These are phyloP conservation scores for Tachyglossus aculeatus DNA, from an alignment of 2,797 vertebrate genomes.

Conservation along the genomic window DNA sequence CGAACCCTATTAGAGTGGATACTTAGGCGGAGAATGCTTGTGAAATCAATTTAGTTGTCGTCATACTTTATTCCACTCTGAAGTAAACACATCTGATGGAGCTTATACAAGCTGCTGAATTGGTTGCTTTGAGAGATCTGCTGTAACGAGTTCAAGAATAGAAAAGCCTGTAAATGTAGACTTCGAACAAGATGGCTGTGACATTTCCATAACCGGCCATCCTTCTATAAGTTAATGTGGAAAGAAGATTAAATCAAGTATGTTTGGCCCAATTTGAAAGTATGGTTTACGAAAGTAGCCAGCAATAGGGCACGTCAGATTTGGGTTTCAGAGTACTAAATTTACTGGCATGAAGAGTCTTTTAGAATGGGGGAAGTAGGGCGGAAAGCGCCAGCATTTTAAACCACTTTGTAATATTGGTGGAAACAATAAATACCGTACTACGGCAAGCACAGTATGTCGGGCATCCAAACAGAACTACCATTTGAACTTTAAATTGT, in stretches of 20 bases:
- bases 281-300: conserved; percentile 6
- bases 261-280: not conserved
- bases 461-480: not conserved
- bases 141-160: not conserved
- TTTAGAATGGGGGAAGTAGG: conserved; percentile 1
- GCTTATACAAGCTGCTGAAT: not conserved
- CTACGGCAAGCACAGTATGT: not conserved
- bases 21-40: too few species aligned
- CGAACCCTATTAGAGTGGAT: not conserved
- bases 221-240: conserved; percentile 9
- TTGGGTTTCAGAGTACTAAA: not conserved
- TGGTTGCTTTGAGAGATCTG: not conserved
- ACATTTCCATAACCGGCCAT: not conserved
- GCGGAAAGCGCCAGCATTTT: not conserved
- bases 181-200: not conserved
- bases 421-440: not conserved
- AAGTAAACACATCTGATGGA: not conserved
- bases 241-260: not conserved
- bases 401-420: not conserved
- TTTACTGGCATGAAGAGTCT: conserved; percentile 7
- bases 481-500: too few species aligned
- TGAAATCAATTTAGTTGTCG: not conserved
- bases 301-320: not conserved
- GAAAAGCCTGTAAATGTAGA: not conserved
- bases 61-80: not conserved